Conservation (phyloP, 2,888 invertebrate genomes). For the Conomelus anceps region DNA sequence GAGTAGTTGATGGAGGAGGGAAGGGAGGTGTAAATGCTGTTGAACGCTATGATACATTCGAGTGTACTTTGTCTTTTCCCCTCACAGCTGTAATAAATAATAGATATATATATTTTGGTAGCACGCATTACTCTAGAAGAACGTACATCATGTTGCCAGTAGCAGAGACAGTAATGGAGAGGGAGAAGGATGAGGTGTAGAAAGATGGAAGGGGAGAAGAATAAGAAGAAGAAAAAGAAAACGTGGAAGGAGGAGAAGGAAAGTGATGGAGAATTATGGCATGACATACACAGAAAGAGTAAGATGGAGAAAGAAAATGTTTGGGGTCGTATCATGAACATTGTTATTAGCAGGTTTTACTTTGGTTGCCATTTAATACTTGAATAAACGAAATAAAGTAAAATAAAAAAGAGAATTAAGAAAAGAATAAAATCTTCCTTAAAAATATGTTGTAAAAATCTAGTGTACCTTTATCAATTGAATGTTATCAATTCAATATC, state of each 20-base stretch:
- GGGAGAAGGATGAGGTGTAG: neutral
- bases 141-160: neutral
- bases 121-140: neutral
- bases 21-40: neutral
- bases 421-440: too few species aligned
- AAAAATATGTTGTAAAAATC: too few species aligned
- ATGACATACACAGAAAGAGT: too few species aligned
- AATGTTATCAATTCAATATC: too few species aligned
- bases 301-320: too few species aligned
- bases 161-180: neutral
- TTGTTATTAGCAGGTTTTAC: too few species aligned
- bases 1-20: neutral
- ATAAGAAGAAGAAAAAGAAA: neutral
- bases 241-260: neutral
- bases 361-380: too few species aligned
- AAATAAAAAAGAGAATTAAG: too few species aligned
- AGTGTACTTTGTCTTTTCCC: neutral
- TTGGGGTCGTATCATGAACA: too few species aligned
- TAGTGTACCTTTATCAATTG: too few species aligned
- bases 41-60: neutral
- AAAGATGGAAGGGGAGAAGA: neutral
- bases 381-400: too few species aligned
- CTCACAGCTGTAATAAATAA: neutral
- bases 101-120: neutral
- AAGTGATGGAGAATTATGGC: too few species aligned